These are phyloP conservation scores for Montipora capricornis DNA, from an alignment of 64 coral and sea anemone species.

Conservation along the genomic window DNA sequence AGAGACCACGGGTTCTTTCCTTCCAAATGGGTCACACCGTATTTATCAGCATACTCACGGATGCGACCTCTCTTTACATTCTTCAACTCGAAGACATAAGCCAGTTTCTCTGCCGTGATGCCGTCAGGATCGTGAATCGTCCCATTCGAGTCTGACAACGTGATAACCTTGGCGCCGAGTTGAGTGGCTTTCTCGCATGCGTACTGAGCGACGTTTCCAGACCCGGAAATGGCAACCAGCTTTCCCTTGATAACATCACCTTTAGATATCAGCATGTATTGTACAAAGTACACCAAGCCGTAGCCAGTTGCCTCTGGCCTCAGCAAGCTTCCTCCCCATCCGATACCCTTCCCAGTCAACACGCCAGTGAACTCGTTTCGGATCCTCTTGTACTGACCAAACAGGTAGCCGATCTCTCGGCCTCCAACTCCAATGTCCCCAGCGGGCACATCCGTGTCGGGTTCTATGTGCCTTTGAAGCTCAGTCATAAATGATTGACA, in stretches of 20 bases:
- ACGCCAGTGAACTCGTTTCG: conserved; percentile 96
- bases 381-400: conserved; percentile 92
- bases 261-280: conserved; percentile 78
- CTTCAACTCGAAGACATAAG: conserved; percentile 81
- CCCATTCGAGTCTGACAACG: conserved; percentile 84
- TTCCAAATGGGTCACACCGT: conserved; percentile 76
- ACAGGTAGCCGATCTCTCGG: conserved; percentile 89
- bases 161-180: conserved; percentile 85
- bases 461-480: conserved; percentile 87
- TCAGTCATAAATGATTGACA: conserved; percentile 94
- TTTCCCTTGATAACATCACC: conserved; percentile 79
- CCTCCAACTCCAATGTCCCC: conserved; percentile 94
- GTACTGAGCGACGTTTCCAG: conserved; percentile 91
- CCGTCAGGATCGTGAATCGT: conserved; percentile 86
- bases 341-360: conserved; percentile 86
- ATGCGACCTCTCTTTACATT: conserved; percentile 89
- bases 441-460: conserved; percentile 88
- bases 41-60: conserved; percentile 85
- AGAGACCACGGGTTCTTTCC: conserved; percentile 87
- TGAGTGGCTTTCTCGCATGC: conserved; percentile 78
- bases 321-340: conserved; percentile 86
- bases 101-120: conserved; percentile 79
- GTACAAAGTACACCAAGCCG: conserved; percentile 92
- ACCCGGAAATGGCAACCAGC: conserved; percentile 83
- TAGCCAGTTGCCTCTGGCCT: conserved; percentile 93